phyloP scores from a whole-genome alignment of 1,140 invertebrate species.

The Ctenoplectra terminalis region DNA sequence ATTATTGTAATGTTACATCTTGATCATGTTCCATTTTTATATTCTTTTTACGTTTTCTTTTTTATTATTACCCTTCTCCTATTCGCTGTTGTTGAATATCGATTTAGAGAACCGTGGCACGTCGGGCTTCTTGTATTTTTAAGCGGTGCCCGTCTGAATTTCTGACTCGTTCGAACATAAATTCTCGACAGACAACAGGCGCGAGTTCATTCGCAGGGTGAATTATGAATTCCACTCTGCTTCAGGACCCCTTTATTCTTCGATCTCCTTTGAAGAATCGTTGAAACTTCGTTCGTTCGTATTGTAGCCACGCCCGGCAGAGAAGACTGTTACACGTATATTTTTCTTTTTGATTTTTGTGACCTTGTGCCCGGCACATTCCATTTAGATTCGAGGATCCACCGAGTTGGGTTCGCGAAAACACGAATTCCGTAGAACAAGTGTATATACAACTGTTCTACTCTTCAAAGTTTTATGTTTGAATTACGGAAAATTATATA shows the following conservation, averaged over 20 bases:
- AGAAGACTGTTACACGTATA: not conserved
- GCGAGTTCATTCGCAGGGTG: constrained; percentile 33
- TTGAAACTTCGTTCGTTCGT: constrained; percentile 14
- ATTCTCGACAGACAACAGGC: constrained; percentile 22
- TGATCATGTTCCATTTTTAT: too few relatives aligned
- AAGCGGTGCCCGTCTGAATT: constrained; percentile 26
- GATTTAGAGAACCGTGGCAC: constrained; percentile 30
- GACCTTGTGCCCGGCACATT: constrained; percentile 19
- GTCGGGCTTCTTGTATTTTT: constrained; percentile 32
- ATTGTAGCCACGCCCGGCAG: constrained; percentile 12
- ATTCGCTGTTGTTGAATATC: not conserved
- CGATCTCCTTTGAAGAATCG: constrained; percentile 47
- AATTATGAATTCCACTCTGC: constrained; percentile 37
- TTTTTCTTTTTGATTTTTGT: not conserved
- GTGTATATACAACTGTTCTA: not conserved
- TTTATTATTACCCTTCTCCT: not conserved
- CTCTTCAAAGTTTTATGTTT: not conserved
- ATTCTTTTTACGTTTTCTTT: not conserved
- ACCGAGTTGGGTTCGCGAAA: not conserved
- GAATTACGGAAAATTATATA: not conserved
- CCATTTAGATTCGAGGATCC: constrained; percentile 28
- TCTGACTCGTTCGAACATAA: constrained; percentile 34
- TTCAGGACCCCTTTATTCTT: constrained; percentile 31
- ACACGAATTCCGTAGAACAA: not conserved
- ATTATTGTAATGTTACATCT: too few relatives aligned